phyloP scores from a whole-genome alignment of 2,888 invertebrate species.

The Automeris io region DNA sequence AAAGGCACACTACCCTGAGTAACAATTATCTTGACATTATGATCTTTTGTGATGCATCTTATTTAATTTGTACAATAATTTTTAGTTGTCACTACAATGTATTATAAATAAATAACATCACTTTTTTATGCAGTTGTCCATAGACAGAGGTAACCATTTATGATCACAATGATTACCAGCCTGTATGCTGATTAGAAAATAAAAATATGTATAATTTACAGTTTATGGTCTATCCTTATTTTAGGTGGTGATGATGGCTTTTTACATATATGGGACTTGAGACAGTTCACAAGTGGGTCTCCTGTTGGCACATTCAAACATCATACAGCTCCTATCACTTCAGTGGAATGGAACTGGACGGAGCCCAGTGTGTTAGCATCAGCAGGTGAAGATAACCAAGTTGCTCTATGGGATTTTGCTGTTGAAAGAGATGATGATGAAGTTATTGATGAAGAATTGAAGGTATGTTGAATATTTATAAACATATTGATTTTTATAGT shows the following conservation, averaged over 20 bases:
- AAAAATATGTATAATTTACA: too few relatives aligned
- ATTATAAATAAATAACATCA: too few relatives aligned
- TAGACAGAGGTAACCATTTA: too few relatives aligned
- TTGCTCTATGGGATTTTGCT: constrained; percentile 97
- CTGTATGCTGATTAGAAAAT: too few relatives aligned
- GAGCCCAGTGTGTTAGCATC: constrained; percentile 97
- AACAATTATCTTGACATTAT: too few relatives aligned
- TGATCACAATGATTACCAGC: too few relatives aligned
- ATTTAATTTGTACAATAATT: too few relatives aligned
- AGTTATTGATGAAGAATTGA: constrained; percentile 71
- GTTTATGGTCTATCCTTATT: too few relatives aligned
- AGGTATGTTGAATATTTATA: constrained; percentile 33
- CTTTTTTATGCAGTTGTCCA: too few relatives aligned
- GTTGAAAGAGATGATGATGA: constrained; percentile 87
- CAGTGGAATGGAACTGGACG: constrained; percentile 97
- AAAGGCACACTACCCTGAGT: too few relatives aligned
- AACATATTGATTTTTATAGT: constrained; percentile 1
- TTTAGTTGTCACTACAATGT: too few relatives aligned
- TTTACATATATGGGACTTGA: constrained; percentile 96
- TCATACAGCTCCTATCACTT: constrained; percentile 94
- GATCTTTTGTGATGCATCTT: too few relatives aligned
- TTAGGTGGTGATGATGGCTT: constrained; percentile 97
- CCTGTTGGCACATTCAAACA: constrained; percentile 97
- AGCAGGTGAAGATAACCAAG: constrained; percentile 95
- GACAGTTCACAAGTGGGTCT: constrained; percentile 86